Percentiles rank a stretch among this genome's conserved stretches.
These are phyloP conservation scores for Minunthozetes semirufus DNA, from an alignment of 2,888 invertebrate genomes.

Conservation along the genomic window DNA sequence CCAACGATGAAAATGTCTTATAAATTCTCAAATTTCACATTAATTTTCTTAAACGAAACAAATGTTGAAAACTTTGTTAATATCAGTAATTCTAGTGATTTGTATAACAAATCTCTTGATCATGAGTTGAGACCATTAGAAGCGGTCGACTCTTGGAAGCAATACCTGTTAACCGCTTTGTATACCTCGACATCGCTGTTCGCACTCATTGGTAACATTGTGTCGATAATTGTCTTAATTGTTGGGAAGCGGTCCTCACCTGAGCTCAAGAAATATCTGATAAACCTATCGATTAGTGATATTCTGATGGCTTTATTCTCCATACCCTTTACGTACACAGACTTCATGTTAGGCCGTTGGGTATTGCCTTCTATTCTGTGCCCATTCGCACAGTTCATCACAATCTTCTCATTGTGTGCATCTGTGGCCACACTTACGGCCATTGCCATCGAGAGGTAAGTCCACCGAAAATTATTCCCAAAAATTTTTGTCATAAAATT, in stretches of 20 bases:
- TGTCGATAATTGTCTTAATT: slow-evolving; percentile 52
- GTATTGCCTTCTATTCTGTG: slow-evolving; percentile 52
- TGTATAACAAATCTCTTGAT: too few species aligned
- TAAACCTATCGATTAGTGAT: slow-evolving; percentile 74
- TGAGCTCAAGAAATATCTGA: slow-evolving; percentile 59
- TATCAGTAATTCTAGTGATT: too few species aligned
- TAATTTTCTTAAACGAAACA: too few species aligned
- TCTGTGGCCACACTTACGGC: slow-evolving; percentile 52
- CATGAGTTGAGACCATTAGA: too few species aligned
- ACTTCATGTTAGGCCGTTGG: slow-evolving; percentile 47
- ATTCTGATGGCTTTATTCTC: slow-evolving; percentile 82
- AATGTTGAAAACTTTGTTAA: too few species aligned
- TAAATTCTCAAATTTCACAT: too few species aligned
- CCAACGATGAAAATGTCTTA: too few species aligned
- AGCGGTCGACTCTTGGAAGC: slow-evolving; percentile 35
- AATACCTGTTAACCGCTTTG: slow-evolving; percentile 47
- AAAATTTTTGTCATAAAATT: too few species aligned
- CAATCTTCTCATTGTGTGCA: slow-evolving; percentile 50
- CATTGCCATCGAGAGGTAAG: slow-evolving; percentile 51
- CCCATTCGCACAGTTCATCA: slow-evolving; percentile 52
- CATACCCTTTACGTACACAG: slow-evolving; percentile 69
- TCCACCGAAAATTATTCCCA: neutral
- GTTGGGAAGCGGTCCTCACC: slow-evolving; percentile 48
- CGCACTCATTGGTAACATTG: slow-evolving; percentile 51
- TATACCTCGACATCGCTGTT: slow-evolving; percentile 51